Base-by-base conservation (phyloP, 2,113 vertebrate species). In the Pholis gunnellus region DNA sequence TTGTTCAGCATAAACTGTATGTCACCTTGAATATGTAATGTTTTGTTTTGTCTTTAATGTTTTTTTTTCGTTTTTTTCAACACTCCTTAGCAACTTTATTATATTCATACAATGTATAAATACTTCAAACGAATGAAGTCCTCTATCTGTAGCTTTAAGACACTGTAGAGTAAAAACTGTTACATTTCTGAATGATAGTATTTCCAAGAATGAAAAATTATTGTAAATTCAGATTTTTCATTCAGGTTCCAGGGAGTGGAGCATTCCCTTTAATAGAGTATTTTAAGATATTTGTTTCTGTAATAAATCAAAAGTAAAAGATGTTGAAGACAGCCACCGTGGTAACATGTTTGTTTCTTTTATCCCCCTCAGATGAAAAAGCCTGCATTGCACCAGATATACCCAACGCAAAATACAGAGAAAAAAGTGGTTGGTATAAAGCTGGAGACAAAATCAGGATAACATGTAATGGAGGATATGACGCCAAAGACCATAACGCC, bases 401-500 rank as follows among this genome's bases (percentile, higher is more conserved):
- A 2, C 18, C 66, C 2, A 83, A 90, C 38, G 56, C 15, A 18
- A 22, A 22, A 50, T 42, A 42, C 40, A 42, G 9, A 42, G 9
- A 9, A 10, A 14, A 11, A 5, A 9, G 6, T 0, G 57, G 10
- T 5, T 86, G 54, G 87, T 88, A 82, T 52, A 1, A 22, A 1
- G 0, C 81, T 18, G 5, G 0, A 2, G 0, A 0, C 0, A 0
- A 0, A 0, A 27, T 85, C 1, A 0, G 0, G 0, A 7, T 86
- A 59, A 46, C 0, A 6, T 93, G 93, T 52, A 31, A 87, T 0
- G 0, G 34, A 10, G 87, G 63, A 48, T 92, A 90, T 54, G 0
- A 4, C 15, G 0, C 0, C 34, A 67, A 50, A 68, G 0, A 0
- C 10, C 0, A 0, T 0, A 0, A 0, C 0, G 10, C 1, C 0